Percentiles rank a stretch among this genome's conserved stretches.
These are phyloP conservation scores for Drosophila murphyi DNA, from an alignment of 1,140 invertebrate species.

Conservation along the genomic window DNA sequence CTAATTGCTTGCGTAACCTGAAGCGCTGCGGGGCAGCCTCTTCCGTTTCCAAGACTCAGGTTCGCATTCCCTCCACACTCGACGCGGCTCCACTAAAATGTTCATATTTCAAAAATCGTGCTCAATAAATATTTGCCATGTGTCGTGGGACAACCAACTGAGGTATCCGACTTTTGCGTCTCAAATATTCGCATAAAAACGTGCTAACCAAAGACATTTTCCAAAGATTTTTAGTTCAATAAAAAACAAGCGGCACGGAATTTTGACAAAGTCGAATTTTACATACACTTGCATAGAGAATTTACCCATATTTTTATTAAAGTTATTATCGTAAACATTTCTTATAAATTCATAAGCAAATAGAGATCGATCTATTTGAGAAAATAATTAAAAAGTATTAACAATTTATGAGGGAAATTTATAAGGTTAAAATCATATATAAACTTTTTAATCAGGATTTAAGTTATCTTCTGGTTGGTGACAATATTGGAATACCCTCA, in stretches of 20 bases:
- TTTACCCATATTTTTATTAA: too few species aligned
- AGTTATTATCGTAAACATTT: too few species aligned
- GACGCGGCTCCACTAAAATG: conserved; percentile 46
- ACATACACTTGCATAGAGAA: not conserved
- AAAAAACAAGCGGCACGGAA: conserved; percentile 8
- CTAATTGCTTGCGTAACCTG: conserved; percentile 80
- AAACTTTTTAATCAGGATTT: too few species aligned
- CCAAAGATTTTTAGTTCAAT: conserved; percentile 45
- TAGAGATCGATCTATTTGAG: too few species aligned
- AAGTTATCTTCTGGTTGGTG: not conserved
- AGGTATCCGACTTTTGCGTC: not conserved
- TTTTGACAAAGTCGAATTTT: not conserved
- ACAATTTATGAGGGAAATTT: too few species aligned
- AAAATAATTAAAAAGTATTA: too few species aligned
- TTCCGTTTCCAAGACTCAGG: conserved; percentile 32
- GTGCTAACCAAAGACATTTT: conserved; percentile 67
- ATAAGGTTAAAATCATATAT: too few species aligned
- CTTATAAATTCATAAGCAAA: too few species aligned
- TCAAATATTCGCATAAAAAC: conserved; percentile 61
- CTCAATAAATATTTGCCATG: conserved; percentile 78
- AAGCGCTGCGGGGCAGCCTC: conserved; percentile 48
- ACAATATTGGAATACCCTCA: not conserved
- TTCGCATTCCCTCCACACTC: not conserved
- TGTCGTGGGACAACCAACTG: conserved; percentile 21
- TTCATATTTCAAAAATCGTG: conserved; percentile 81